Percentiles rank a stretch among this genome's conserved stretches.
Evolutionary conservation across 2,888 invertebrate genomes (phyloP).

Genomic region (Carterocephalus palaemon): DNA sequence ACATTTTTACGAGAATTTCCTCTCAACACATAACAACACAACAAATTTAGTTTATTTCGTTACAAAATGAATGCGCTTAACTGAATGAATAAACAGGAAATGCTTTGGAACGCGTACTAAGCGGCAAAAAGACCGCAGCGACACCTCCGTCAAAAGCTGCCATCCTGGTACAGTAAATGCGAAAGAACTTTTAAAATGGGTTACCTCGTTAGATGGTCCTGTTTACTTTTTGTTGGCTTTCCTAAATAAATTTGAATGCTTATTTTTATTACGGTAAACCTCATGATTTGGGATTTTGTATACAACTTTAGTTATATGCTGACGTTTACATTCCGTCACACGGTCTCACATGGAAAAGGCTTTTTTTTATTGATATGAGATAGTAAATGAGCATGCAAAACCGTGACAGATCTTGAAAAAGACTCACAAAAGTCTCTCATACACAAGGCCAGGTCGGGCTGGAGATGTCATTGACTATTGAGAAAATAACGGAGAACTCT

Average conservation of each 20-base stretch:
- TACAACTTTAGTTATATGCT: no score
- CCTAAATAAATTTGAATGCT: slow-evolving; percentile 1
- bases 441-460: no score
- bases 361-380: no score
- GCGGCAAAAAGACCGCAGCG: slow-evolving; percentile 14
- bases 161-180: slow-evolving; percentile 3
- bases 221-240: slow-evolving; percentile 3
- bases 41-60: slow-evolving; percentile 4
- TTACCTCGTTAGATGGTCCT: slow-evolving; percentile 7
- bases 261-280: background rate
- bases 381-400: no score
- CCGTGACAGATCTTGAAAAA: no score
- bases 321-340: no score
- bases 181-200: slow-evolving; percentile 12
- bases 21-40: background rate
- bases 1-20: slow-evolving; percentile 1
- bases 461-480: no score
- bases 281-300: background rate
- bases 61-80: slow-evolving; percentile 5
- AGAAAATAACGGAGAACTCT: no score
- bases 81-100: slow-evolving; percentile 7
- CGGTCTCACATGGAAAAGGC: no score
- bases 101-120: slow-evolving; percentile 11
- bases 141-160: slow-evolving; percentile 16
- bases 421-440: no score